Evolutionary conservation across 2,888 invertebrate species (phyloP).

Genomic region (Agrochola litura): DNA sequence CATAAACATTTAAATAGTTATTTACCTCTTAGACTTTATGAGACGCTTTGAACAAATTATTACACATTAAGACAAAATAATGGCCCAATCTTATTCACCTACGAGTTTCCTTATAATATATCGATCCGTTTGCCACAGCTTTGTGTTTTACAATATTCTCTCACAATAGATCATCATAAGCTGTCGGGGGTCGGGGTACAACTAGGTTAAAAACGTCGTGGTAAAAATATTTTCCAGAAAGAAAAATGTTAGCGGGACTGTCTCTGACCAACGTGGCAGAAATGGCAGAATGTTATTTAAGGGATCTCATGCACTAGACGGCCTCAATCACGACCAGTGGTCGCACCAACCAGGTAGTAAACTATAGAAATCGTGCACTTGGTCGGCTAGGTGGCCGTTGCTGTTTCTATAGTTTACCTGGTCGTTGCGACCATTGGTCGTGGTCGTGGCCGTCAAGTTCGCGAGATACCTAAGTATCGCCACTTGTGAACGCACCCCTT

Average conservation of each 20-base stretch:
- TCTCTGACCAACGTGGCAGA: background rate
- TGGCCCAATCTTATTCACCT: background rate
- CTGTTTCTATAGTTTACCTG: no score
- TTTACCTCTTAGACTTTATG: background rate
- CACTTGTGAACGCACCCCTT: background rate
- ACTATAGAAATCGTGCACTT: no score
- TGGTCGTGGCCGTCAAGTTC: no score
- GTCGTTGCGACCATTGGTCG: no score
- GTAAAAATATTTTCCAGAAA: background rate
- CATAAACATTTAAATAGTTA: slow-evolving; percentile 15
- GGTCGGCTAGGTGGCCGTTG: no score
- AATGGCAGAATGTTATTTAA: background rate
- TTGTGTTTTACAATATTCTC: background rate
- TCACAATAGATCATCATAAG: background rate
- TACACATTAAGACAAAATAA: slow-evolving; percentile 25
- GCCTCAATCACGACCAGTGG: no score
- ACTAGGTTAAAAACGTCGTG: background rate
- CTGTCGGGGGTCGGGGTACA: background rate
- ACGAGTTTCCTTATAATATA: background rate
- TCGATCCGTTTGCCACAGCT: background rate
- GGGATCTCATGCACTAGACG: no score
- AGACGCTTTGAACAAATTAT: background rate
- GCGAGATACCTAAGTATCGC: no score
- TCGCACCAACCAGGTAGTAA: no score
- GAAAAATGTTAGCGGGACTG: background rate